Evolutionary conservation across 1,140 invertebrate genomes (phyloP).

Genomic region (Lepidurus packardi): DNA sequence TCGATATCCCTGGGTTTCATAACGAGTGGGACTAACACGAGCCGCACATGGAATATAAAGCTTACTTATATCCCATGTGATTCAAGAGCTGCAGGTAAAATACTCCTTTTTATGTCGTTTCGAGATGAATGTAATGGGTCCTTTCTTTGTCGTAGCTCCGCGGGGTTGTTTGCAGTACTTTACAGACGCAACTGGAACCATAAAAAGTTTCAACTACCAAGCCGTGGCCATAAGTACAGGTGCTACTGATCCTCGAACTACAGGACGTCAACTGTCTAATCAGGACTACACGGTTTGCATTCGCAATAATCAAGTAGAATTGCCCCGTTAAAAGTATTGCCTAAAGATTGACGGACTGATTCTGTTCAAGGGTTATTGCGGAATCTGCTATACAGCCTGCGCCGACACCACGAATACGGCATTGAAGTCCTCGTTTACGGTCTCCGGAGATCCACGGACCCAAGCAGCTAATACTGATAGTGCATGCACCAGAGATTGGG

Average conservation of each 20-base stretch:
- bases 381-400: conserved; percentile 31
- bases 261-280: conserved; percentile 58
- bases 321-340: background rate
- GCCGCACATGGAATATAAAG: conserved; percentile 72
- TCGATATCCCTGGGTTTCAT: conserved; percentile 70
- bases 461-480: background rate
- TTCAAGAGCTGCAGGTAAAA: conserved; percentile 58
- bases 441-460: background rate
- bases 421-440: background rate
- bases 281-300: conserved; percentile 70
- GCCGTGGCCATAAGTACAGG: conserved; percentile 54
- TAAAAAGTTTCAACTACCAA: conserved; percentile 78
- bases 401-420: conserved; percentile 22
- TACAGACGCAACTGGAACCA: conserved; percentile 68
- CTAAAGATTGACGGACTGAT: background rate
- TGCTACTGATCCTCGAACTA: conserved; percentile 33
- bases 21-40: conserved; percentile 65
- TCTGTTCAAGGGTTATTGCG: conserved; percentile 29
- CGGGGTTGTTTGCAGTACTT: conserved; percentile 70
- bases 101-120: background rate
- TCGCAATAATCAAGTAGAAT: conserved; percentile 48
- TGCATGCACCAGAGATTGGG: conserved; percentile 21
- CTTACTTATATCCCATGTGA: conserved; percentile 70
- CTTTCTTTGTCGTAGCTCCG: conserved; percentile 40
- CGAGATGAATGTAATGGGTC: background rate